phyloP scores from a whole-genome alignment of 1,140 invertebrate genomes.

The Caenorhabditis brenneri region DNA sequence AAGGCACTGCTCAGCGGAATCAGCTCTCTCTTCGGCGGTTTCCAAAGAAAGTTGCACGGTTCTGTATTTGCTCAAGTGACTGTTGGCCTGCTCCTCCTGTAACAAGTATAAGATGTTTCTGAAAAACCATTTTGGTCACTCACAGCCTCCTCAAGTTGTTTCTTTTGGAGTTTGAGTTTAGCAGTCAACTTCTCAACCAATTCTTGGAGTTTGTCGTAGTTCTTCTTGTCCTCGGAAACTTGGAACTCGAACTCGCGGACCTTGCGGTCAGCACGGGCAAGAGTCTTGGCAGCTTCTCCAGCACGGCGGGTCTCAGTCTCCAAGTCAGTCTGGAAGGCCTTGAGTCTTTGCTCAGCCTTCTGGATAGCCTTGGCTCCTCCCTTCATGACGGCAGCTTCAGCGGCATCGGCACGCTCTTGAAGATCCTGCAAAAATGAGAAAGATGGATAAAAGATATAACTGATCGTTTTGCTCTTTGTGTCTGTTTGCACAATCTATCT shows the following conservation, averaged over 20 bases:
- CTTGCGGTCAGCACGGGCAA: slow-evolving; percentile 78
- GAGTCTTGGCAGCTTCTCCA: slow-evolving; percentile 80
- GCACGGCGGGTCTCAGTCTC: slow-evolving; percentile 97
- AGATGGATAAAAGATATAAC: background rate
- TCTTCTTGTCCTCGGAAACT: slow-evolving; percentile 71
- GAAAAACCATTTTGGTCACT: background rate
- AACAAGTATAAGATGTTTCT: background rate
- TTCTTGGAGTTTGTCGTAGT: slow-evolving; percentile 76
- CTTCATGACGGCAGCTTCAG: slow-evolving; percentile 93
- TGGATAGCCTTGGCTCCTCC: slow-evolving; percentile 84
- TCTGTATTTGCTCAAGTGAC: slow-evolving; percentile 98
- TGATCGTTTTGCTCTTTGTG: background rate
- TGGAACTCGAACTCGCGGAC: slow-evolving; percentile 81
- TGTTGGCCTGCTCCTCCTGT: slow-evolving; percentile 90
- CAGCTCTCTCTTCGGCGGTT: slow-evolving; percentile 95
- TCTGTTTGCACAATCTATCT: background rate
- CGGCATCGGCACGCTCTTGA: slow-evolving; percentile 76
- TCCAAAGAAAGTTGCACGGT: slow-evolving; percentile 97
- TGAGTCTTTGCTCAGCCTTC: slow-evolving; percentile 74
- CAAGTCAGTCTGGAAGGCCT: slow-evolving; percentile 92
- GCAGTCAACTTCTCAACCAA: slow-evolving; percentile 95
- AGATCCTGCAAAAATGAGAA: slow-evolving; percentile 61
- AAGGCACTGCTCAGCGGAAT: slow-evolving; percentile 81
- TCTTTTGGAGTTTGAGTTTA: slow-evolving; percentile 99
- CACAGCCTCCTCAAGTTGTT: slow-evolving; percentile 93